A percentile compares a stretch with the other conserved stretches of the same genome.
Conservation (phyloP, 2,888 invertebrate genomes). For the Aricia artaxerxes region DNA sequence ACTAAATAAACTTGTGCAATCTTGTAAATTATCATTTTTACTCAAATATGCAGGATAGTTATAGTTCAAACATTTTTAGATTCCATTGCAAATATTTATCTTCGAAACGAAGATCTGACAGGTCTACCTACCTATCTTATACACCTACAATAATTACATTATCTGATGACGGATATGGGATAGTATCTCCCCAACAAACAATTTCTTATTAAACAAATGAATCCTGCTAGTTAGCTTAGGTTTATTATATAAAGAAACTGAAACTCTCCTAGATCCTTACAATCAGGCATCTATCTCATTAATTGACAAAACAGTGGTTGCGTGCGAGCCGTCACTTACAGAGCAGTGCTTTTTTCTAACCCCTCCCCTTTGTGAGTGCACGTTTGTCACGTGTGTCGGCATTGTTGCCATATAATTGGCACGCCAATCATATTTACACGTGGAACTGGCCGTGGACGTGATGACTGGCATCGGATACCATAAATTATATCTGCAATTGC, state of each 20-base stretch:
- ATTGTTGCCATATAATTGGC: conserved; percentile 26
- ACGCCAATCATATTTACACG: conserved; percentile 26
- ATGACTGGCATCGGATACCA: conserved; percentile 22
- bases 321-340: conserved; percentile 8
- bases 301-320: conserved; percentile 26
- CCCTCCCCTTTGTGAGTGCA: conserved; percentile 19
- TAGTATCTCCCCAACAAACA: too few relatives aligned
- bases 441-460: conserved; percentile 22
- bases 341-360: conserved; percentile 16
- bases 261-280: background rate
- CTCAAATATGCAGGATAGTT: too few relatives aligned
- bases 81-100: too few relatives aligned
- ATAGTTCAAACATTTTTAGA: too few relatives aligned
- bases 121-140: too few relatives aligned
- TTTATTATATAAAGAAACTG: background rate
- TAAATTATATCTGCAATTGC: conserved; percentile 20
- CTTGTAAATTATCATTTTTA: too few relatives aligned
- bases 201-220: background rate
- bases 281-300: background rate
- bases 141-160: too few relatives aligned
- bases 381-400: conserved; percentile 26
- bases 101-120: too few relatives aligned
- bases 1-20: background rate
- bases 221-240: background rate
- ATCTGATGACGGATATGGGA: too few relatives aligned